Conservation (phyloP, 2,888 invertebrate species). For the Aproaerema taeniolella region DNA sequence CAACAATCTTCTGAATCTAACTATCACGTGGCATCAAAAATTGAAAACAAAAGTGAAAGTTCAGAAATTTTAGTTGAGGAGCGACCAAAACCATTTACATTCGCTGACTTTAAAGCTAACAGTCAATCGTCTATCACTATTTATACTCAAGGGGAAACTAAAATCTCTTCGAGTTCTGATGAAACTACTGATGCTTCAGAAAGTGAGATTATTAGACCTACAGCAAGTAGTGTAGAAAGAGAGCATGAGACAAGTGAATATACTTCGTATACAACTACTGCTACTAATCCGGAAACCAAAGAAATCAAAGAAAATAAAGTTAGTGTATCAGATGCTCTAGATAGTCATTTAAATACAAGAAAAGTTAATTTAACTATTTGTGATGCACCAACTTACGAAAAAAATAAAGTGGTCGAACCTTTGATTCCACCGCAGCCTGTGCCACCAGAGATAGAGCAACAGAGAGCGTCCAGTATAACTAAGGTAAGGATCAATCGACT, state of each 20-base stretch:
- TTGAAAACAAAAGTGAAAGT: background rate
- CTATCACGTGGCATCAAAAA: conserved; percentile 5
- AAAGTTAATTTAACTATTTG: conserved; percentile 63
- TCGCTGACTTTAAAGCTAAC: conserved; percentile 75
- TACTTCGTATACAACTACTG: no score
- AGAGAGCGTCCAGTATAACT: conserved; percentile 87
- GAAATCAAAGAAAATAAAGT: conserved; percentile 44
- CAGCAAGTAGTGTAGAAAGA: conserved; percentile 17
- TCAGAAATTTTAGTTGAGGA: conserved; percentile 21
- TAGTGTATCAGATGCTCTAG: conserved; percentile 42
- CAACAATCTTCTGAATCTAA: conserved; percentile 27
- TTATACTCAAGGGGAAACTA: conserved; percentile 26
- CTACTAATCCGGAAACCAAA: no score
- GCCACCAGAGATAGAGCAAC: conserved; percentile 90
- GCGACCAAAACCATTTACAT: conserved; percentile 70
- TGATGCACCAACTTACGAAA: conserved; percentile 49
- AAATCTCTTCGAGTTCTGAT: conserved; percentile 15
- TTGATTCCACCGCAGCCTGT: conserved; percentile 82
- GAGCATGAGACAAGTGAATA: no score
- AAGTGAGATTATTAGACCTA: conserved; percentile 15
- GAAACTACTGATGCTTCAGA: conserved; percentile 20
- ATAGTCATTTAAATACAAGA: conserved; percentile 41
- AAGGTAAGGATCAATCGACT: no score
- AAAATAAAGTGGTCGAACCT: conserved; percentile 55
- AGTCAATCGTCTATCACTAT: conserved; percentile 34